These are phyloP conservation scores for Galleria mellonella DNA, from an alignment of 1,140 invertebrate species.

Conservation along the genomic window DNA sequence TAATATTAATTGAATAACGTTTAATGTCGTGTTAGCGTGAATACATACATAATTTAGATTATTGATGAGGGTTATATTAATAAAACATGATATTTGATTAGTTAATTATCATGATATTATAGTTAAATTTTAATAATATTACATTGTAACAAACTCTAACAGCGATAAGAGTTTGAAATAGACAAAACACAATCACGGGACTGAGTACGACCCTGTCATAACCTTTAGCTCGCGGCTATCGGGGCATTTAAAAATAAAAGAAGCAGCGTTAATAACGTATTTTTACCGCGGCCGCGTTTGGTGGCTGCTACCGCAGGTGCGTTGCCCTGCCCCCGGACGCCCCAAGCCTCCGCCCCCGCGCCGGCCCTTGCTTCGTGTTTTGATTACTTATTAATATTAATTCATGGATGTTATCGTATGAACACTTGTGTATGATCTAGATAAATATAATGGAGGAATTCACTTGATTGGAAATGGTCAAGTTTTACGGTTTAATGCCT, in stretches of 20 bases:
- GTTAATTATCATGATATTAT: background rate
- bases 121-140: background rate
- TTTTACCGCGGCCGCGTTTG: constrained; percentile 41
- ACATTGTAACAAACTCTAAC: no score
- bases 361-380: constrained; percentile 1
- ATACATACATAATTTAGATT: no score
- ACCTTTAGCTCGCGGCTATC: constrained; percentile 68
- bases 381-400: background rate
- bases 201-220: constrained; percentile 43
- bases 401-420: no score
- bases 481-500: no score
- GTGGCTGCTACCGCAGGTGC: constrained; percentile 55
- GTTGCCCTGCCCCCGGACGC: constrained; percentile 30
- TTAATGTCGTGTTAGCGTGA: no score
- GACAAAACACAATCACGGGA: no score
- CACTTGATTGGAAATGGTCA: no score
- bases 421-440: no score
- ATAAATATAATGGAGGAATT: no score
- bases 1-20: no score
- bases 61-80: no score
- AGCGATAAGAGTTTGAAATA: no score
- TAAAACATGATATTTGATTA: background rate
- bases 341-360: constrained; percentile 3
- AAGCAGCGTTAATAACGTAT: constrained; percentile 64
- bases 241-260: constrained; percentile 67